Evolutionary conservation across 2,888 invertebrate species (phyloP).

Genomic region (Agelastica alni): DNA sequence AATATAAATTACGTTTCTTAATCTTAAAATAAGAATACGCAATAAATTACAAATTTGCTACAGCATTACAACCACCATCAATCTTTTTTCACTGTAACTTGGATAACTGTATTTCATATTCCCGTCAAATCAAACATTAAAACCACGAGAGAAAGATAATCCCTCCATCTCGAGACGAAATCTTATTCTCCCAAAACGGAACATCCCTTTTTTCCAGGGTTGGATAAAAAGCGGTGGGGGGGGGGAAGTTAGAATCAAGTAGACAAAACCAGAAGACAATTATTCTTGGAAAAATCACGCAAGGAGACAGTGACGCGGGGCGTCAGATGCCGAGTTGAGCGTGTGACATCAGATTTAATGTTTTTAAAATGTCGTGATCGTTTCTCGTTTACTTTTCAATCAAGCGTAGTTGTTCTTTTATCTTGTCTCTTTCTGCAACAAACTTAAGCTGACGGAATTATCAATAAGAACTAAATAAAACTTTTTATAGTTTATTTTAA

Average conservation of each 20-base stretch:
- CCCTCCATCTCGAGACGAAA: background rate
- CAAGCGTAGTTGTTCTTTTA: background rate
- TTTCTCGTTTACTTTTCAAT: background rate
- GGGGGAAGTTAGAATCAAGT: no score
- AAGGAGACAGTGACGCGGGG: background rate
- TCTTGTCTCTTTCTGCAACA: no score
- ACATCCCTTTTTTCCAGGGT: constrained; percentile 3
- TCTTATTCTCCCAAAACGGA: background rate
- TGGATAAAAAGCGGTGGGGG: no score
- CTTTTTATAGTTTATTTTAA: no score
- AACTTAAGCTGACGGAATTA: no score
- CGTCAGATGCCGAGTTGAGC: background rate
- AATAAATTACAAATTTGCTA: no score
- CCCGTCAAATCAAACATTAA: constrained; percentile 4
- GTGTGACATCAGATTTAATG: constrained; percentile 2
- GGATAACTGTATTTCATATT: constrained; percentile 5
- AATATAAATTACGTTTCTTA: no score
- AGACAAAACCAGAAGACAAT: constrained; percentile 4
- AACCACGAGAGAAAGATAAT: constrained; percentile 4
- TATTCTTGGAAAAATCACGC: background rate
- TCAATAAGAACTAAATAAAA: no score
- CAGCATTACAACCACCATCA: constrained; percentile 2
- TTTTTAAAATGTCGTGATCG: constrained; percentile 3
- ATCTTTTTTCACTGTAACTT: background rate
- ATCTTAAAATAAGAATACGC: no score